Evolutionary conservation across 2,888 invertebrate species (phyloP).

Genomic region (Ethmia dodecea): DNA sequence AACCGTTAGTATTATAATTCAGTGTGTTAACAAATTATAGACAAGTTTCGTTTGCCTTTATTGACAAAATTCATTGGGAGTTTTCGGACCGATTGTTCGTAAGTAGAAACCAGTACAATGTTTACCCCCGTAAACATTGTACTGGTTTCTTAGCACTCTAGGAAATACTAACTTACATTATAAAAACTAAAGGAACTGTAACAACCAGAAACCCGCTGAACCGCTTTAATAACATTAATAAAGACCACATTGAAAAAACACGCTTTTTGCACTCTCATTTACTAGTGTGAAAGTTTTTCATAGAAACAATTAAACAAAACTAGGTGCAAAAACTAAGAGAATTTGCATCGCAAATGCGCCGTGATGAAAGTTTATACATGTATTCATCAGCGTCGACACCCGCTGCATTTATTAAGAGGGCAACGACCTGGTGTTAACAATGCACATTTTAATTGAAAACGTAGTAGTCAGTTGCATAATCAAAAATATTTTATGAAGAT

Average conservation of each 20-base stretch:
- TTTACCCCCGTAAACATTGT: too few relatives aligned
- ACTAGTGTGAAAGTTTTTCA: conserved; percentile 11
- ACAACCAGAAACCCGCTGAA: conserved; percentile 1
- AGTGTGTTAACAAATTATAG: too few relatives aligned
- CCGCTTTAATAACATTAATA: not conserved
- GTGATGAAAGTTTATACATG: conserved; percentile 14
- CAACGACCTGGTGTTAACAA: not conserved
- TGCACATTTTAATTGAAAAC: not conserved
- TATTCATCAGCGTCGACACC: conserved; percentile 11
- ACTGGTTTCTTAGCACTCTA: too few relatives aligned
- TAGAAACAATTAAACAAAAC: not conserved
- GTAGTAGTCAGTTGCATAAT: too few relatives aligned
- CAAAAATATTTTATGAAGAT: too few relatives aligned
- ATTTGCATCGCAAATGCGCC: conserved; percentile 12
- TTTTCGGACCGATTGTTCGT: too few relatives aligned
- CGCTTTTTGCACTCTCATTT: conserved; percentile 4
- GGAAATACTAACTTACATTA: too few relatives aligned
- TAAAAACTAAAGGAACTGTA: too few relatives aligned
- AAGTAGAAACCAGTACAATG: too few relatives aligned
- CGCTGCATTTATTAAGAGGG: conserved; percentile 3
- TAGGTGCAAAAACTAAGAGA: conserved; percentile 6
- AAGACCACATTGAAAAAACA: not conserved
- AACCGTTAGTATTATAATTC: too few relatives aligned
- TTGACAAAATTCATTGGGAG: too few relatives aligned
- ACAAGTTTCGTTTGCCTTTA: too few relatives aligned